phyloP scores from a whole-genome alignment of 2,888 invertebrate species.

The Lepidocyrtoides sp. region DNA sequence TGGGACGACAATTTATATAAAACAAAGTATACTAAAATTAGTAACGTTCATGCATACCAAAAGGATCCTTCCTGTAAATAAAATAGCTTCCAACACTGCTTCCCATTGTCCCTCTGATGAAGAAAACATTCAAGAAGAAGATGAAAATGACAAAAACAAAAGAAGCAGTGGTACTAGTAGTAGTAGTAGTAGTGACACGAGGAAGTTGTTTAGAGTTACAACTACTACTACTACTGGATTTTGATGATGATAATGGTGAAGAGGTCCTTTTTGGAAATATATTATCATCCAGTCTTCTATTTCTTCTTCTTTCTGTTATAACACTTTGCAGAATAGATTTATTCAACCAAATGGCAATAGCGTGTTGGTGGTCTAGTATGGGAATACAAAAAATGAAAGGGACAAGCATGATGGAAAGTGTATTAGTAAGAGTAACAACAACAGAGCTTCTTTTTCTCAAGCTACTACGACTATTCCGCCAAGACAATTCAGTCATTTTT shows the following conservation, averaged over 20 bases:
- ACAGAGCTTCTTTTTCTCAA: not conserved
- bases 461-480: not conserved
- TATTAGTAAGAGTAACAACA: not conserved
- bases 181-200: not conserved
- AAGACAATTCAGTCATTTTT: conserved; percentile 23
- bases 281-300: not conserved
- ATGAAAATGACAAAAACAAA: conserved; percentile 42
- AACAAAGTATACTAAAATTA: conserved; percentile 4
- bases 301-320: not conserved
- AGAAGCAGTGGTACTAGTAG: not conserved
- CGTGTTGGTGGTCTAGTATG: not conserved
- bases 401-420: conserved; percentile 34
- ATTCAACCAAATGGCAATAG: conserved; percentile 18
- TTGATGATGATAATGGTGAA: conserved; percentile 39
- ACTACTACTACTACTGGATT: conserved; percentile 12
- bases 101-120: conserved; percentile 53
- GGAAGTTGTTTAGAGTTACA: conserved; percentile 50
- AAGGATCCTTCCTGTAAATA: conserved; percentile 67
- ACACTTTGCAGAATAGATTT: not conserved
- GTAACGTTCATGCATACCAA: conserved; percentile 70
- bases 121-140: conserved; percentile 5
- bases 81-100: conserved; percentile 60
- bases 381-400: conserved; percentile 43
- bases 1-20: not conserved
- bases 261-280: conserved; percentile 34